Evolutionary conservation across 2,888 invertebrate species (phyloP).

Genomic region (Athetis lepigone): DNA sequence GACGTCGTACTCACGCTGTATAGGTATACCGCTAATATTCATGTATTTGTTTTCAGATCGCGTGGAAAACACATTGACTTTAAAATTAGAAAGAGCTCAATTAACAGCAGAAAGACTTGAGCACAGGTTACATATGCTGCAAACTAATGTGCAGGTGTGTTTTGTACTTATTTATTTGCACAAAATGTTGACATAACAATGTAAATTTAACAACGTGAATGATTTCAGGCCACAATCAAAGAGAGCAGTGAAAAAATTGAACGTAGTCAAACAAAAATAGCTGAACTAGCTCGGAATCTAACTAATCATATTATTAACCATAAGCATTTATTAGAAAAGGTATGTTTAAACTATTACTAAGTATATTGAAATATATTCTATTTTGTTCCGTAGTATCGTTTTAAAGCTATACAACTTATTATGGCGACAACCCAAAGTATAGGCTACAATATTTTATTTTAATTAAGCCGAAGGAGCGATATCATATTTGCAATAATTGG

Average conservation of each 20-base stretch:
- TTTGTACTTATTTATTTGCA: constrained; percentile 24
- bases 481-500: neutral
- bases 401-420: neutral
- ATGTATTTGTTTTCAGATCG: constrained; percentile 81
- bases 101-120: constrained; percentile 87
- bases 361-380: too few species aligned
- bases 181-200: neutral
- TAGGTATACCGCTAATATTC: constrained; percentile 69
- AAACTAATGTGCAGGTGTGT: constrained; percentile 83
- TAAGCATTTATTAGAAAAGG: constrained; percentile 84
- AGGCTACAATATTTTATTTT: constrained; percentile 8
- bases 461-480: constrained; percentile 10
- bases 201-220: neutral
- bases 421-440: neutral
- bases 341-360: constrained; percentile 60
- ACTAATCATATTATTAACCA: constrained; percentile 82
- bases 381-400: too few species aligned
- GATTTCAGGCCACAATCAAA: constrained; percentile 84
- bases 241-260: constrained; percentile 84
- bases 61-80: constrained; percentile 84
- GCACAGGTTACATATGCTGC: constrained; percentile 86
- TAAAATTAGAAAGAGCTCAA: constrained; percentile 86
- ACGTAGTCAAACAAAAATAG: constrained; percentile 80
- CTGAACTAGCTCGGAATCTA: constrained; percentile 81
- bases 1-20: constrained; percentile 65